Percentiles rank a stretch among this genome's conserved stretches.
Conservation (phyloP, 2,888 invertebrate genomes). For the Stratiomys singularior region DNA sequence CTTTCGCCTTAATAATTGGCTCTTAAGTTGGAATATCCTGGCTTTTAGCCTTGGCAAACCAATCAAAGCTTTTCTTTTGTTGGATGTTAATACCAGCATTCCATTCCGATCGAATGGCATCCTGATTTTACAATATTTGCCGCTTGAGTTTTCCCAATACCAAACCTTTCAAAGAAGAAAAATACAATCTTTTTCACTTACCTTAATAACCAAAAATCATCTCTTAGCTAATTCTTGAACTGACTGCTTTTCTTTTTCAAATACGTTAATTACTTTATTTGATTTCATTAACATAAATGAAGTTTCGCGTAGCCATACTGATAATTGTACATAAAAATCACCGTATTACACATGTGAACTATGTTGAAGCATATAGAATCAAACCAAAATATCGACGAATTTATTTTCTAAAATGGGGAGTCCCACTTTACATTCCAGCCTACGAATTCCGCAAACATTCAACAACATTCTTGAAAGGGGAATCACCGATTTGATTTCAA, state of each 20-base stretch:
- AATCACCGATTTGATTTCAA: too few relatives aligned
- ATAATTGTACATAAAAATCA: too few relatives aligned
- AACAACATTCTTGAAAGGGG: not conserved
- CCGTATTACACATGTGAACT: too few relatives aligned
- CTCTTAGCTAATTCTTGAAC: too few relatives aligned
- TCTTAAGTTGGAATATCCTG: conserved; percentile 2
- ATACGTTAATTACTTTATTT: not conserved
- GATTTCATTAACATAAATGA: not conserved
- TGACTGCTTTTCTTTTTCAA: not conserved
- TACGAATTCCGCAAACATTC: not conserved
- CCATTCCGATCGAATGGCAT: not conserved
- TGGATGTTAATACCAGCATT: not conserved
- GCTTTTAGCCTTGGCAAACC: conserved; percentile 23
- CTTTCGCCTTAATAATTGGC: conserved; percentile 17
- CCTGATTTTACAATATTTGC: not conserved
- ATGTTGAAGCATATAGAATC: not conserved
- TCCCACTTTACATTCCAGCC: not conserved
- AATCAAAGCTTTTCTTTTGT: not conserved
- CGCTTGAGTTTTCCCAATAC: too few relatives aligned
- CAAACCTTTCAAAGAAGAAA: not conserved
- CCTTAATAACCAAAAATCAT: too few relatives aligned
- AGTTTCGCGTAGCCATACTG: too few relatives aligned
- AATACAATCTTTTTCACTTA: not conserved
- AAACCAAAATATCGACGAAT: not conserved
- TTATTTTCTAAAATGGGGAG: not conserved